These are phyloP conservation scores for Hyles vespertilio DNA, from an alignment of 1,140 invertebrate species.

Conservation along the genomic window DNA sequence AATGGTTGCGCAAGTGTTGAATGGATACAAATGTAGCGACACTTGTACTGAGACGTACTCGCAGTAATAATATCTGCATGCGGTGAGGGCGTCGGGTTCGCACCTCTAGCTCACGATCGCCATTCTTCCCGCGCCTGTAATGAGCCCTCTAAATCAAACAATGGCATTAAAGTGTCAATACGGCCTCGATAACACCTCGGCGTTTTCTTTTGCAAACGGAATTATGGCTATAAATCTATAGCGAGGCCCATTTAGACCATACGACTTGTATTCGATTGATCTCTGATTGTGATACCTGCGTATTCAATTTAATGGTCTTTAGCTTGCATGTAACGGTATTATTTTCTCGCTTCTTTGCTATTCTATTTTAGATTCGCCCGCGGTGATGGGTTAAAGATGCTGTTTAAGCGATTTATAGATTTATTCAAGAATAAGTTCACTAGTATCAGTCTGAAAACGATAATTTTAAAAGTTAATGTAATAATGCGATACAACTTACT, in stretches of 20 bases:
- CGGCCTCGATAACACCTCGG: conserved; percentile 63
- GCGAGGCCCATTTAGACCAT: conserved; percentile 37
- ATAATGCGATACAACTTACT: background rate
- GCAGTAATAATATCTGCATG: conserved; percentile 40
- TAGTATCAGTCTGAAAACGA: too few relatives aligned
- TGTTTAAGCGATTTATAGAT: too few relatives aligned
- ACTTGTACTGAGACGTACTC: conserved; percentile 40
- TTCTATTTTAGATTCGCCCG: too few relatives aligned
- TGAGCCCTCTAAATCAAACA: conserved; percentile 74
- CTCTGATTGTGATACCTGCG: too few relatives aligned
- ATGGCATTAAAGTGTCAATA: conserved; percentile 75
- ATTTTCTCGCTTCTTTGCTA: too few relatives aligned
- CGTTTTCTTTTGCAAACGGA: conserved; percentile 66
- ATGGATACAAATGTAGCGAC: conserved; percentile 18
- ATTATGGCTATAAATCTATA: conserved; percentile 67
- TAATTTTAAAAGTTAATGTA: too few relatives aligned
- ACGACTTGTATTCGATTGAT: conserved; percentile 29
- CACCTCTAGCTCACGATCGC: conserved; percentile 49
- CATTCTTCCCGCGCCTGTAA: conserved; percentile 61
- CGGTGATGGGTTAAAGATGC: too few relatives aligned
- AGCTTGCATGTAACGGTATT: too few relatives aligned
- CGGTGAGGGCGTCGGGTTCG: conserved; percentile 29
- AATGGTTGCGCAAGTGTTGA: background rate
- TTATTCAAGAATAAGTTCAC: too few relatives aligned
- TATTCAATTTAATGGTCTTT: too few relatives aligned